Evolutionary conservation across 2,113 vertebrate genomes (phyloP).

Genomic region (Taxidea taxus): DNA sequence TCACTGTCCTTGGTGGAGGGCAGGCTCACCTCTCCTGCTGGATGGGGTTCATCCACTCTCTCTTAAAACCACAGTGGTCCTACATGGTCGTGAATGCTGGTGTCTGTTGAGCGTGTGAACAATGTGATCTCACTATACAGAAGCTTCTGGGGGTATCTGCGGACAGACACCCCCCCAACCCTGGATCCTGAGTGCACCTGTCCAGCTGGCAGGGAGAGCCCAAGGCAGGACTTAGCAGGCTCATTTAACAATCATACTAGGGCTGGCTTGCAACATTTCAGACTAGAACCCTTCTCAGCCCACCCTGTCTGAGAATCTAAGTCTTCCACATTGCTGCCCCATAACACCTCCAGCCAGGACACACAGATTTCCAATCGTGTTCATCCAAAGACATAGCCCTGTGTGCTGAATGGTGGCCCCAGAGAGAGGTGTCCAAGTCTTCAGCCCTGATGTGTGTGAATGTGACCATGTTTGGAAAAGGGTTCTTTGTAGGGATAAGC

Average conservation of each 20-base stretch:
- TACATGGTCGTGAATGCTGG: rapidly evolving
- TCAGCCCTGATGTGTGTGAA: rapidly evolving
- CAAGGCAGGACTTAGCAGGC: not conserved
- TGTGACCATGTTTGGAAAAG: too few relatives aligned
- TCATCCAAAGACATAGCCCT: not conserved
- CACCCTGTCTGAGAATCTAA: not conserved
- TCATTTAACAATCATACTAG: rapidly evolving
- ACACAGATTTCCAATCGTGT: too few relatives aligned
- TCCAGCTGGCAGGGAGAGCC: not conserved
- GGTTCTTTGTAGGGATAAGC: not conserved
- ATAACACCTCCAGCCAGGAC: not conserved
- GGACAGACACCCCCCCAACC: too few relatives aligned
- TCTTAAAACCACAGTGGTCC: rapidly evolving
- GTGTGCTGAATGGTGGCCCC: not conserved
- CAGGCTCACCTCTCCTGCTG: not conserved
- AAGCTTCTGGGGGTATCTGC: not conserved
- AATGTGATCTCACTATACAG: not conserved
- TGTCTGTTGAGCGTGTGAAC: rapidly evolving
- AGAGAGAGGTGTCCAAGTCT: not conserved
- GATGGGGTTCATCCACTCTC: rapidly evolving
- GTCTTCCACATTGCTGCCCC: not conserved
- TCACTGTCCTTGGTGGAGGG: rapidly evolving
- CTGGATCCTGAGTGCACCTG: not conserved
- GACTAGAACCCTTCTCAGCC: not conserved
- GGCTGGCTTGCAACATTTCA: not conserved